Percentiles rank a stretch among this genome's conserved stretches.
Evolutionary conservation across 2,888 invertebrate species (phyloP).

Genomic region (Parnassius smintheus): DNA sequence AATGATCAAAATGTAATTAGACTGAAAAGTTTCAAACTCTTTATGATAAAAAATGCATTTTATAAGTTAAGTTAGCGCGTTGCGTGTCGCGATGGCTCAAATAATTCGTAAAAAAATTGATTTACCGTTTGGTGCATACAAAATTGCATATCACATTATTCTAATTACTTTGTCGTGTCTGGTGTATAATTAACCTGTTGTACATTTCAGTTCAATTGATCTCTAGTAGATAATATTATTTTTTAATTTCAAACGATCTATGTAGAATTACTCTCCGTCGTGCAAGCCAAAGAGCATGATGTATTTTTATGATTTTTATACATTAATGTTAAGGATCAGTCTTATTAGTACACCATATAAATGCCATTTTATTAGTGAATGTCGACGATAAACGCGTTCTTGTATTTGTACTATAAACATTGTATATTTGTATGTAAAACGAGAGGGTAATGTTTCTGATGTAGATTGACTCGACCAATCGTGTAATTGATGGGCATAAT

Average conservation of each 20-base stretch:
- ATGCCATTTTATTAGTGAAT: slow-evolving; percentile 78
- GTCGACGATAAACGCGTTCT: slow-evolving; percentile 69
- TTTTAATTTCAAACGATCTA: slow-evolving; percentile 57
- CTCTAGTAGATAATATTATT: slow-evolving; percentile 68
- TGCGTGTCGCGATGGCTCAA: slow-evolving; percentile 50
- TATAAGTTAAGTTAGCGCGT: slow-evolving; percentile 35
- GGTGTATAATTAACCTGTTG: slow-evolving; percentile 43
- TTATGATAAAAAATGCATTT: slow-evolving; percentile 32
- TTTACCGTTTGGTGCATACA: slow-evolving; percentile 43
- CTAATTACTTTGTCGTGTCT: slow-evolving; percentile 40
- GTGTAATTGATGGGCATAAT: slow-evolving; percentile 60
- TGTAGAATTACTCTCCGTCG: slow-evolving; percentile 70
- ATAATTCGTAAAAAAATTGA: slow-evolving; percentile 37
- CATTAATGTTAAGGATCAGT: slow-evolving; percentile 70
- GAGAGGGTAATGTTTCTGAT: slow-evolving; percentile 65
- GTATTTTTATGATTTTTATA: slow-evolving; percentile 77
- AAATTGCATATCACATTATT: slow-evolving; percentile 68
- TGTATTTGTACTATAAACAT: slow-evolving; percentile 74
- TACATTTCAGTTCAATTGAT: slow-evolving; percentile 67
- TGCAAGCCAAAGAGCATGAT: slow-evolving; percentile 82
- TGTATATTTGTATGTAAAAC: slow-evolving; percentile 79
- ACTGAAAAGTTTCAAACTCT: slow-evolving; percentile 57
- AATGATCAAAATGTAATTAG: slow-evolving; percentile 77
- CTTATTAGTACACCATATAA: slow-evolving; percentile 70
- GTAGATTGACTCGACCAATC: slow-evolving; percentile 78